Percentiles rank a stretch among this genome's conserved stretches.
Evolutionary conservation across 2,888 invertebrate genomes (phyloP).

Genomic region (Zelleria hepariella): DNA sequence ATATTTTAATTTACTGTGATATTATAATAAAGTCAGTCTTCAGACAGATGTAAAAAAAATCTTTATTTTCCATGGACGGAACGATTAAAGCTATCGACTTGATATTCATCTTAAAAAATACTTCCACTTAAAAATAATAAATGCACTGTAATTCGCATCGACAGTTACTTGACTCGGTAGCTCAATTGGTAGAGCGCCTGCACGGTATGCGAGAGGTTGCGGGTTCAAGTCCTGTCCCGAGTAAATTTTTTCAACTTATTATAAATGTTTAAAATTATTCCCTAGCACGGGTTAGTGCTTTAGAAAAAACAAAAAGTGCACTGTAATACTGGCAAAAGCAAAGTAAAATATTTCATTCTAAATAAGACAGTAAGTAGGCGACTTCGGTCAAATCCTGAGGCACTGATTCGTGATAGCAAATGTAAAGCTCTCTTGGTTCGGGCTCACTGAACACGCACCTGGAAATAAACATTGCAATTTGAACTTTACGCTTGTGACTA

Average conservation of each 20-base stretch:
- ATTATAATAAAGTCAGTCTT: neutral
- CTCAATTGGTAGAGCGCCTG: too few relatives aligned
- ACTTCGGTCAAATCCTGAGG: slow-evolving; percentile 92
- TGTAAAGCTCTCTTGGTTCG: slow-evolving; percentile 83
- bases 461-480: slow-evolving; percentile 25
- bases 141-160: too few relatives aligned
- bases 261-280: too few relatives aligned
- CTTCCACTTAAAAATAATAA: neutral
- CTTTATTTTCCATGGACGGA: neutral
- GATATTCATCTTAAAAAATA: neutral
- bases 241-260: too few relatives aligned
- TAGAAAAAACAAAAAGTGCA: too few relatives aligned
- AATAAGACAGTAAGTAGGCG: slow-evolving; percentile 81
- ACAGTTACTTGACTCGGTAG: too few relatives aligned
- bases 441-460: slow-evolving; percentile 84
- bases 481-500: too few relatives aligned
- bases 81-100: neutral
- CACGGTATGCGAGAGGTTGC: too few relatives aligned
- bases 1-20: too few relatives aligned
- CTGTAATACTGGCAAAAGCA: neutral
- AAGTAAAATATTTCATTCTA: slow-evolving; percentile 29
- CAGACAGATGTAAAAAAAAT: neutral
- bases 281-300: too few relatives aligned
- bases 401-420: slow-evolving; percentile 88
- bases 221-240: too few relatives aligned